Evolutionary conservation across 2,888 invertebrate species (phyloP).

Genomic region (Malacosoma neustria): DNA sequence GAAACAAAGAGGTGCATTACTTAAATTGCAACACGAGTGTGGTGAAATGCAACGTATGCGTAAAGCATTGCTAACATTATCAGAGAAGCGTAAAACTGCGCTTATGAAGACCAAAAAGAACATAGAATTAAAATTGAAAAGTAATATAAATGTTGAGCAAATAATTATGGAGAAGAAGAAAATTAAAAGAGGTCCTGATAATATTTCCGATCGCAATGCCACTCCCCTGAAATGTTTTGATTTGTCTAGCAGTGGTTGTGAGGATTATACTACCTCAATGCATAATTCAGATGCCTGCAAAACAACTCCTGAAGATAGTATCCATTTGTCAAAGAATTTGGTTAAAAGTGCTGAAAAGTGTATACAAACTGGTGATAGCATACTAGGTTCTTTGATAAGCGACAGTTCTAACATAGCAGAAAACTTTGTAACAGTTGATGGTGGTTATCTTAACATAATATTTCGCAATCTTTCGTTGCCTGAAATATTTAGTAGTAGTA

Average conservation of each 20-base stretch:
- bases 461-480: slow-evolving; percentile 53
- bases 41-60: slow-evolving; percentile 79
- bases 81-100: slow-evolving; percentile 55
- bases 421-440: slow-evolving; percentile 53
- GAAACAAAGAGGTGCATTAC: slow-evolving; percentile 78
- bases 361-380: slow-evolving; percentile 47
- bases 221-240: slow-evolving; percentile 63
- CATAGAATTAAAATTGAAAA: slow-evolving; percentile 52
- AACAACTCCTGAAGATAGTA: slow-evolving; percentile 8
- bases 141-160: slow-evolving; percentile 49
- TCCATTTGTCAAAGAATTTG: slow-evolving; percentile 4
- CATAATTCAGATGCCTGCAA: slow-evolving; percentile 14
- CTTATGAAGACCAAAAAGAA: slow-evolving; percentile 63
- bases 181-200: slow-evolving; percentile 31
- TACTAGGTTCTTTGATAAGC: slow-evolving; percentile 12
- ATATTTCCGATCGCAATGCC: slow-evolving; percentile 30
- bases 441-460: slow-evolving; percentile 57
- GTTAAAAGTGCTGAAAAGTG: slow-evolving; percentile 44
- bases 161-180: slow-evolving; percentile 53
- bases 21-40: slow-evolving; percentile 79
- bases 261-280: slow-evolving; percentile 39
- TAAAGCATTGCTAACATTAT: slow-evolving; percentile 52
- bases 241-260: slow-evolving; percentile 58
- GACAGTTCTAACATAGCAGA: slow-evolving; percentile 36
- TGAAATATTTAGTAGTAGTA: slow-evolving; percentile 54